Evolutionary conservation across 2,113 vertebrate genomes (phyloP).

Genomic region (Suncus etruscus): DNA sequence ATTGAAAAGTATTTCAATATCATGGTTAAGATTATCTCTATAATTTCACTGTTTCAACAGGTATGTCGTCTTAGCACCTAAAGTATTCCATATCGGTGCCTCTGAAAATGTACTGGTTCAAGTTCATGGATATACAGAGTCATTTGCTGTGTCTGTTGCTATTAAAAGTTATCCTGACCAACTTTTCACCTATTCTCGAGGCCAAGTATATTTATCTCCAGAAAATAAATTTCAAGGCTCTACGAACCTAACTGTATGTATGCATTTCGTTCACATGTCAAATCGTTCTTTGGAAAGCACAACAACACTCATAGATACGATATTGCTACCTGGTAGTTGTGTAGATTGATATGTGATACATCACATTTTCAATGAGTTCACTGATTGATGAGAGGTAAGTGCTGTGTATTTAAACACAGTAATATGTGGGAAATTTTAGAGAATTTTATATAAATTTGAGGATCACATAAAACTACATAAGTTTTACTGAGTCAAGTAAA

Average conservation of each 20-base stretch:
- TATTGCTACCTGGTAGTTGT: no score
- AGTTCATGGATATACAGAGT: constrained; percentile 87
- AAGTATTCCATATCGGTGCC: constrained; percentile 86
- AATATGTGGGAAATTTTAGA: not conserved
- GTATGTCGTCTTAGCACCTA: constrained; percentile 90
- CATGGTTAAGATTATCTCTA: not conserved
- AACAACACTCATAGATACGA: not conserved
- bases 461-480: not conserved
- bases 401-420: not conserved
- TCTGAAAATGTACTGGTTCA: constrained; percentile 90
- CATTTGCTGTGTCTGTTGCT: constrained; percentile 83
- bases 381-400: not conserved
- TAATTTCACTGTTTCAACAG: constrained; percentile 81
- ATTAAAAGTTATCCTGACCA: constrained; percentile 90
- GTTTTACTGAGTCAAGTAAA: constrained; percentile 15
- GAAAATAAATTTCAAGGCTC: not conserved
- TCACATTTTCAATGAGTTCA: not conserved
- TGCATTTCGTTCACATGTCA: not conserved
- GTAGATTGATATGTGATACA: not conserved
- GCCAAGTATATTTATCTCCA: constrained; percentile 83
- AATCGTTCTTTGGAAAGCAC: constrained; percentile 2
- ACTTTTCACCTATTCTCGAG: constrained; percentile 70
- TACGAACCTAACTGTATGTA: constrained; percentile 88
- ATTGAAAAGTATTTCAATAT: not conserved
- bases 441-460: not conserved